Evolutionary conservation across 2,113 vertebrate species (phyloP).

Genomic region (Sander lucioperca): DNA sequence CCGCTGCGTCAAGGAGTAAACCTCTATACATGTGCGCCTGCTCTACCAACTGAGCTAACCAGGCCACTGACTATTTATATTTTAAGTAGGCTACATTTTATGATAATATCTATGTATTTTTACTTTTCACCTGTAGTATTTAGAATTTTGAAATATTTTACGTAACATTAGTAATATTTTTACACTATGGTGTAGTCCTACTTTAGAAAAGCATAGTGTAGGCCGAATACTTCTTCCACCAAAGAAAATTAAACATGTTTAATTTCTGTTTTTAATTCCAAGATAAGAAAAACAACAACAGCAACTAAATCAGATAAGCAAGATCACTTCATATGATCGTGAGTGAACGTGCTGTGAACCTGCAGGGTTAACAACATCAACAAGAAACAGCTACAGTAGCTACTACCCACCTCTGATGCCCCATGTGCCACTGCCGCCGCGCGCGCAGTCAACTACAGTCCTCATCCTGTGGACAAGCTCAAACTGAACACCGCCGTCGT

Average conservation of each 20-base stretch:
- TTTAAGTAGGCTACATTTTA: neutral
- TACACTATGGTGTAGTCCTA: neutral
- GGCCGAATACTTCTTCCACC: neutral
- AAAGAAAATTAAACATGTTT: neutral
- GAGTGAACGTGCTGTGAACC: neutral
- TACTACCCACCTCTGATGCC: constrained; percentile 34
- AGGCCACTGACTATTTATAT: too few relatives aligned
- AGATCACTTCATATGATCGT: too few relatives aligned
- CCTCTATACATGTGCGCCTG: too few relatives aligned
- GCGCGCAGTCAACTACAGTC: constrained; percentile 46
- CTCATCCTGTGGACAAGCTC: constrained; percentile 21
- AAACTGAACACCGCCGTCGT: neutral
- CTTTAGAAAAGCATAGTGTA: neutral
- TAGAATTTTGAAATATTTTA: too few relatives aligned
- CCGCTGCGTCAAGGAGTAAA: too few relatives aligned
- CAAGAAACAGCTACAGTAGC: neutral
- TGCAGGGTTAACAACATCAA: neutral
- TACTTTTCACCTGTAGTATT: too few relatives aligned
- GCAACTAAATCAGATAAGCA: too few relatives aligned
- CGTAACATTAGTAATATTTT: neutral
- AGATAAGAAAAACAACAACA: neutral
- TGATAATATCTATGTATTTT: neutral
- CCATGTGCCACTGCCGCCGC: constrained; percentile 54
- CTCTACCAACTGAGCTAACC: too few relatives aligned
- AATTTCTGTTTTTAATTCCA: too few relatives aligned